Percentiles rank a stretch among this genome's conserved stretches.
Evolutionary conservation across 2,113 vertebrate genomes (phyloP).

Genomic region (Sterrhoptilus dennistouni): DNA sequence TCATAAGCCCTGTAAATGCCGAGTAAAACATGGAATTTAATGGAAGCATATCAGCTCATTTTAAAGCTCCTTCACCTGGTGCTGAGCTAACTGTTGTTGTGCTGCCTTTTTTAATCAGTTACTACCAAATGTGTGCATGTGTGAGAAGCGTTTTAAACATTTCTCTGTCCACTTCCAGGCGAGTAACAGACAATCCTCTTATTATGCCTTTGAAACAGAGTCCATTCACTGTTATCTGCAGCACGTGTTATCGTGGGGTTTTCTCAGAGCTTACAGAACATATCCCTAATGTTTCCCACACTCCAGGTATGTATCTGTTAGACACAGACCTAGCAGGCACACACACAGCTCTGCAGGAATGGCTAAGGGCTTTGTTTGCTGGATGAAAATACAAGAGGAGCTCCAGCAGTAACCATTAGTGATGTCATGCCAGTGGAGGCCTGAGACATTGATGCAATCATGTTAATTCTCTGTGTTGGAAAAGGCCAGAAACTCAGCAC

Average conservation of each 20-base stretch:
- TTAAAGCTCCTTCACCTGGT: constrained; percentile 46
- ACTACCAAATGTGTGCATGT: constrained; percentile 12
- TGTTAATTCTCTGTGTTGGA: neutral
- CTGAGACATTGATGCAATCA: neutral
- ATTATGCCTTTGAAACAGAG: neutral
- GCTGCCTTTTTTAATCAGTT: constrained; percentile 55
- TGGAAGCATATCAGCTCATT: constrained; percentile 10
- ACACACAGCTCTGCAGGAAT: neutral
- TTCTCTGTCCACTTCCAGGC: constrained; percentile 44
- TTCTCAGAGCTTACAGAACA: neutral
- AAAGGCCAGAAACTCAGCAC: neutral
- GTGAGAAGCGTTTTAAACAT: constrained; percentile 47
- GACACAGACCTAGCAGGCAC: neutral
- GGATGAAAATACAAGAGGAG: neutral
- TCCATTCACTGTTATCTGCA: constrained; percentile 16
- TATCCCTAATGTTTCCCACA: neutral
- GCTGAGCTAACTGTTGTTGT: constrained; percentile 7
- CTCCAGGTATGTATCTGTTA: neutral
- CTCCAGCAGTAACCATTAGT: neutral
- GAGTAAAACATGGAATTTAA: constrained; percentile 52
- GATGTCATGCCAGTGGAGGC: neutral
- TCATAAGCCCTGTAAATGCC: constrained; percentile 48
- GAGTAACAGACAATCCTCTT: constrained; percentile 30
- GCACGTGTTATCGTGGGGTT: neutral
- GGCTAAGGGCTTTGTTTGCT: neutral